Conservation (phyloP, 2,888 invertebrate species). For the Drosophila testacea region DNA sequence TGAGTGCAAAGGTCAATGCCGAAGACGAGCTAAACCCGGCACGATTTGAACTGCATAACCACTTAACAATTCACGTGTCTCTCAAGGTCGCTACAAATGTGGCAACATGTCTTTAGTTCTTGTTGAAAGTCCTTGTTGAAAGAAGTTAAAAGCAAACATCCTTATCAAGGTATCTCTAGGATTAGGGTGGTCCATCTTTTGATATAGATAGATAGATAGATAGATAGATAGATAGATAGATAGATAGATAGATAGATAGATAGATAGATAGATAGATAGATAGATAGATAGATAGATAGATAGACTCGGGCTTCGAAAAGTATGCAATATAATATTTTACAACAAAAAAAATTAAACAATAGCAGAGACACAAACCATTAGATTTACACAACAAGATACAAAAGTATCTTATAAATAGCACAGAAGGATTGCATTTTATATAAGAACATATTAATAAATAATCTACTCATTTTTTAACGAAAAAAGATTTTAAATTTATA, state of each 20-base stretch:
- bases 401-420: background rate
- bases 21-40: constrained; percentile 34
- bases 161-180: constrained; percentile 8
- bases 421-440: background rate
- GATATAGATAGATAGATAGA: background rate
- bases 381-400: background rate
- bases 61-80: constrained; percentile 44
- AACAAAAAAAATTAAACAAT: background rate
- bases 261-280: too few relatives aligned
- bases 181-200: background rate
- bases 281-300: too few relatives aligned
- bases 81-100: constrained; percentile 55
- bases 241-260: too few relatives aligned
- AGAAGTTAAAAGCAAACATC: constrained; percentile 10
- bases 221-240: too few relatives aligned
- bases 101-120: constrained; percentile 8
- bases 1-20: constrained; percentile 62
- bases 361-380: constrained; percentile 37
- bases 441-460: background rate
- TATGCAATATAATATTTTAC: constrained; percentile 34
- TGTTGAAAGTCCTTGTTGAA: constrained; percentile 9
- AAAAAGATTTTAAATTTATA: too few relatives aligned
- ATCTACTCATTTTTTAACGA: too few relatives aligned
- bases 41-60: constrained; percentile 55
- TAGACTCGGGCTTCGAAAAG: constrained; percentile 26